A percentile compares a stretch with the other conserved stretches of the same genome.
Evolutionary conservation across 1,140 invertebrate species (phyloP).

Genomic region (Calliopsis andreniformis): DNA sequence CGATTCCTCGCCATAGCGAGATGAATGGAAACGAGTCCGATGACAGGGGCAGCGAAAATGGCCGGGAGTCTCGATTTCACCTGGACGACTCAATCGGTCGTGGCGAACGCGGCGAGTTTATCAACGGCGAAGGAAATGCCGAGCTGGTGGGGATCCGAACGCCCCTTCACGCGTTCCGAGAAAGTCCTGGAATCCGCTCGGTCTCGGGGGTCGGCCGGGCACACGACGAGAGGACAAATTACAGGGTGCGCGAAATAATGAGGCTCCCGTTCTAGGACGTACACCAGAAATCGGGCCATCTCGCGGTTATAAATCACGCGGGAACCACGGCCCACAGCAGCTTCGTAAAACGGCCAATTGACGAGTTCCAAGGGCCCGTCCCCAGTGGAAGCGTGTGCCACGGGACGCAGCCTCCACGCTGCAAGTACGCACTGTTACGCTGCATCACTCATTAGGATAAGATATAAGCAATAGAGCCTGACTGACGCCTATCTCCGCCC

Average conservation of each 20-base stretch:
- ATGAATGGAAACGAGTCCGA: conserved; percentile 4
- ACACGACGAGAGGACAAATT: conserved; percentile 80
- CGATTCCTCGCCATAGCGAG: not conserved
- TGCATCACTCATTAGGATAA: too few species aligned
- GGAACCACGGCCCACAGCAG: conserved; percentile 55
- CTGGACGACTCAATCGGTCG: conserved; percentile 55
- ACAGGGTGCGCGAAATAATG: conserved; percentile 79
- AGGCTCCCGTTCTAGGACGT: conserved; percentile 77
- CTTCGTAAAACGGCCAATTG: conserved; percentile 68
- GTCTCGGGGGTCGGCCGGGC: conserved; percentile 57
- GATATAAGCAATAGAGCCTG: too few species aligned
- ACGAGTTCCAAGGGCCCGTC: conserved; percentile 60
- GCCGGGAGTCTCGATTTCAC: conserved; percentile 31
- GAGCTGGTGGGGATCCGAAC: conserved; percentile 11
- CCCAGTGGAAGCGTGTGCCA: conserved; percentile 54
- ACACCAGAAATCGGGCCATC: conserved; percentile 75
- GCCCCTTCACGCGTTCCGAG: conserved; percentile 47
- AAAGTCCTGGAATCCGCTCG: conserved; percentile 55
- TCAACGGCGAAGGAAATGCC: conserved; percentile 36
- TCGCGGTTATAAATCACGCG: conserved; percentile 77
- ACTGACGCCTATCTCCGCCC: too few species aligned
- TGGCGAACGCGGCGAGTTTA: conserved; percentile 34
- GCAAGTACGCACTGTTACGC: too few species aligned
- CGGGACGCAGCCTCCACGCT: conserved; percentile 20
- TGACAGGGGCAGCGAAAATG: conserved; percentile 31